Percentiles rank a stretch among this genome's conserved stretches.
phyloP scores from a whole-genome alignment of 2,113 vertebrate species.

The Nyctereutes procyonoides region DNA sequence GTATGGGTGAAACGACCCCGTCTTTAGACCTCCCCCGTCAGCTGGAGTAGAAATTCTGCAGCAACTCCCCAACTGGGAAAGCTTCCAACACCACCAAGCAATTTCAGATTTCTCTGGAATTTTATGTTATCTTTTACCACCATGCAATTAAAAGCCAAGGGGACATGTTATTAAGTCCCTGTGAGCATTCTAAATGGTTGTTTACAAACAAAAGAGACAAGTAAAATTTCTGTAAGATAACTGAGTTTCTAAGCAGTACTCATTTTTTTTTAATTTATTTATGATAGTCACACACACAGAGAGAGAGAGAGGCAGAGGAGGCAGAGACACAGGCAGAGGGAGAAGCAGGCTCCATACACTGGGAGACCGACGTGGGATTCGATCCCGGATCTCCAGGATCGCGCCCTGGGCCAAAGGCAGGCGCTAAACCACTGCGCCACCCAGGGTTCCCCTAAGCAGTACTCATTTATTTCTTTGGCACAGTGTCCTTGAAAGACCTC shows the following conservation, averaged over 20 bases:
- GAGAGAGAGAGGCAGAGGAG: too few relatives aligned
- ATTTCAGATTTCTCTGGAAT: neutral
- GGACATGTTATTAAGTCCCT: neutral
- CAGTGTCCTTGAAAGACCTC: neutral
- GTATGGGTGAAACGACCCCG: neutral
- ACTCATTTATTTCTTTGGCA: neutral
- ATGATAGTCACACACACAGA: too few relatives aligned
- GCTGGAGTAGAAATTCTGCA: neutral
- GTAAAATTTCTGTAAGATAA: neutral
- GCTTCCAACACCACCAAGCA: neutral
- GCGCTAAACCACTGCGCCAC: too few relatives aligned
- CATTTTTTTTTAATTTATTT: too few relatives aligned
- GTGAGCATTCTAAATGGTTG: neutral
- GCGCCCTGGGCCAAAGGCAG: too few relatives aligned
- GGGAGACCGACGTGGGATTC: too few relatives aligned
- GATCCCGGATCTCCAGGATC: too few relatives aligned
- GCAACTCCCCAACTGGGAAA: neutral
- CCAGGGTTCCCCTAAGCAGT: too few relatives aligned
- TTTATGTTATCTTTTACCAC: neutral
- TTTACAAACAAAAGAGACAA: slow-evolving; percentile 41
- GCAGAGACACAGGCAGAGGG: too few relatives aligned
- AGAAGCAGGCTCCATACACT: too few relatives aligned
- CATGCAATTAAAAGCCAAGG: slow-evolving; percentile 1
- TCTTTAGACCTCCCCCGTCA: neutral
- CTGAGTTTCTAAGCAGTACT: neutral